Percentiles rank a stretch among this genome's conserved stretches.
phyloP scores from a whole-genome alignment of 2,113 vertebrate genomes.

The Etheostoma cragini region DNA sequence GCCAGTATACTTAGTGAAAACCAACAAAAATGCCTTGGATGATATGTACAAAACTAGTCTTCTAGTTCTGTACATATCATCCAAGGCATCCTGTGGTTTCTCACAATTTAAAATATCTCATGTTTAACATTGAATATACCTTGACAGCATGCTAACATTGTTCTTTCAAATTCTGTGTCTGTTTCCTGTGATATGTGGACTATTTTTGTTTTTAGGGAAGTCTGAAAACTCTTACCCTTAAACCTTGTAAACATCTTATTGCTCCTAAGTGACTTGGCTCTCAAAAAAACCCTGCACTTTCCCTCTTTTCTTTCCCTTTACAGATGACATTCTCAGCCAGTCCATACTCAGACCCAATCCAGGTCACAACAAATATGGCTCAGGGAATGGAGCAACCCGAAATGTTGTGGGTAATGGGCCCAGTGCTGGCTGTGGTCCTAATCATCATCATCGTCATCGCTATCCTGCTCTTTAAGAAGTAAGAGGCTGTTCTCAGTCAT shows the following conservation, averaged over 20 bases:
- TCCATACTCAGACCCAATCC: conserved; percentile 93
- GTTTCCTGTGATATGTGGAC: neutral
- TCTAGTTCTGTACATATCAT: too few relatives aligned
- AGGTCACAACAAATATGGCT: conserved; percentile 80
- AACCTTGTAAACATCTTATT: neutral
- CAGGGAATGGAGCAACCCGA: conserved; percentile 92
- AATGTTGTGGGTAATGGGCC: conserved; percentile 99
- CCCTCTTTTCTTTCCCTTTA: conserved; percentile 30
- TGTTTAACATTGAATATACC: neutral
- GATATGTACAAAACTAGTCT: too few relatives aligned
- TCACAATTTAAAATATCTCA: neutral
- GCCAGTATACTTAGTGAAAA: neutral
- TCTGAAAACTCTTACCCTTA: neutral
- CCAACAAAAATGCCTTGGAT: too few relatives aligned
- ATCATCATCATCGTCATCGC: conserved; percentile 98
- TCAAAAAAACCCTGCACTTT: neutral
- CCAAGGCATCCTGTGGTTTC: neutral
- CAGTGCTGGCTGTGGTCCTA: conserved; percentile 94
- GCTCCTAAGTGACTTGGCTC: conserved; percentile 14
- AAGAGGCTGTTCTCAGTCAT: conserved; percentile 66
- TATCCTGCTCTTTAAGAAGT: conserved; percentile 98
- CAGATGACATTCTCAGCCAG: conserved; percentile 96
- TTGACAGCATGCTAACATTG: neutral
- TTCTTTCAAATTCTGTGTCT: neutral
- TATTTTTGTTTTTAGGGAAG: conserved; percentile 3